Evolutionary conservation across 1,140 invertebrate genomes (phyloP).

Genomic region (Danaus plexippus): DNA sequence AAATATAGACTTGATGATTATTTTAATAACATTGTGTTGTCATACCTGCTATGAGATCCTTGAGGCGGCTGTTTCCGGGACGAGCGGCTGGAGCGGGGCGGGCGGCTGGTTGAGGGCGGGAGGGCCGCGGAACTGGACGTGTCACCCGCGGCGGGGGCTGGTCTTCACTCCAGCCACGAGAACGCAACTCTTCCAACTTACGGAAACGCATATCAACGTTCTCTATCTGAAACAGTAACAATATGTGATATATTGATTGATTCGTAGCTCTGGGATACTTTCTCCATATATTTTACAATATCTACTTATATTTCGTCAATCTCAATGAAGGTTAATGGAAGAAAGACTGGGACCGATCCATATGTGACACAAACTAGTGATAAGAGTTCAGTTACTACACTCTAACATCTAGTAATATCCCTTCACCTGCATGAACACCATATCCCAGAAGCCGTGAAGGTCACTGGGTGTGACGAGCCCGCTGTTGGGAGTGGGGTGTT

Average conservation of each 20-base stretch:
- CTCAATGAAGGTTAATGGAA: too few species aligned
- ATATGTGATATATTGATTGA: too few species aligned
- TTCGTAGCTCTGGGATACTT: too few species aligned
- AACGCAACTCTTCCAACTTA: conserved; percentile 35
- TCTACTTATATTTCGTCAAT: too few species aligned
- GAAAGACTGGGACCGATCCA: too few species aligned
- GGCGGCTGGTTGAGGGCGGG: conserved; percentile 1
- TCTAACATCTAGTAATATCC: not conserved
- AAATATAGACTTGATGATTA: too few species aligned
- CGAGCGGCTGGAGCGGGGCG: not conserved
- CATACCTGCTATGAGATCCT: conserved; percentile 50
- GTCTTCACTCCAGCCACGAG: conserved; percentile 42
- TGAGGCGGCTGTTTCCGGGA: conserved; percentile 25
- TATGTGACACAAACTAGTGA: too few species aligned
- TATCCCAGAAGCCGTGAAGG: conserved; percentile 64
- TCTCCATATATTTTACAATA: too few species aligned
- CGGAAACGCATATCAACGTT: conserved; percentile 54
- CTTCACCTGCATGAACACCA: conserved; percentile 61
- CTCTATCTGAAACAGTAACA: conserved; percentile 31
- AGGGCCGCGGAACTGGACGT: not conserved
- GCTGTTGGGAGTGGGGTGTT: conserved; percentile 26
- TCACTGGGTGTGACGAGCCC: conserved; percentile 48
- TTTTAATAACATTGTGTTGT: too few species aligned
- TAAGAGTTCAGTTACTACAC: too few species aligned
- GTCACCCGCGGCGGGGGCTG: conserved; percentile 1